phyloP scores from a whole-genome alignment of 2,113 vertebrate species.

The Anhinga anhinga region DNA sequence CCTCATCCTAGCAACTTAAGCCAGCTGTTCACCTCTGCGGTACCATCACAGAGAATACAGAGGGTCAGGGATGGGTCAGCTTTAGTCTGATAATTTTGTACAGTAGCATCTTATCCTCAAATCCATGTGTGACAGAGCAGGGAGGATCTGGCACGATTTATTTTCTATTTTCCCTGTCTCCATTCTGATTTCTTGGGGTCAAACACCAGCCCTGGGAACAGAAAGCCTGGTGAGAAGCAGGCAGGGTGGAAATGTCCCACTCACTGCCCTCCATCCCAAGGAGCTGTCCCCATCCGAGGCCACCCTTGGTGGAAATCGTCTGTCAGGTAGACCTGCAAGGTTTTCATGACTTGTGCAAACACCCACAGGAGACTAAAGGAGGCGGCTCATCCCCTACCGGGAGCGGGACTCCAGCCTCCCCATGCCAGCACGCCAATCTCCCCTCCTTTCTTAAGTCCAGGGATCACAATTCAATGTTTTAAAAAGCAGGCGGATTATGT shows the following conservation, averaged over 20 bases:
- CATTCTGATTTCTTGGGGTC: not conserved
- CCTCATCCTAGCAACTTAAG: not conserved
- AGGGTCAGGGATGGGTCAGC: not conserved
- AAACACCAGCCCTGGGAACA: not conserved
- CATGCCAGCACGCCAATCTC: not conserved
- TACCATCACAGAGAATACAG: not conserved
- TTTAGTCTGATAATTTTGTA: not conserved
- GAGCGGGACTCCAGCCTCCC: not conserved
- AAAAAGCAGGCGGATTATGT: not conserved
- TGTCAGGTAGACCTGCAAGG: not conserved
- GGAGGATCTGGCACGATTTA: not conserved
- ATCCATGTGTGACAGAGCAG: not conserved
- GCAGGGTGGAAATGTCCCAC: not conserved
- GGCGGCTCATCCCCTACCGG: not conserved
- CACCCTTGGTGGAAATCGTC: accelerated
- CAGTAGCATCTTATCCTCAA: not conserved
- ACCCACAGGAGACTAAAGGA: not conserved
- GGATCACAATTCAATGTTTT: not conserved
- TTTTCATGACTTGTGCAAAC: not conserved
- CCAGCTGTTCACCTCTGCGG: not conserved
- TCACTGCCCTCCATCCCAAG: not conserved
- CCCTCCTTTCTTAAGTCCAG: not conserved
- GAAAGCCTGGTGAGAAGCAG: not conserved
- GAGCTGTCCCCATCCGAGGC: not conserved
- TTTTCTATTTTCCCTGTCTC: not conserved